phyloP scores from a whole-genome alignment of 2,797 vertebrate species.

The Carduelis carduelis region DNA sequence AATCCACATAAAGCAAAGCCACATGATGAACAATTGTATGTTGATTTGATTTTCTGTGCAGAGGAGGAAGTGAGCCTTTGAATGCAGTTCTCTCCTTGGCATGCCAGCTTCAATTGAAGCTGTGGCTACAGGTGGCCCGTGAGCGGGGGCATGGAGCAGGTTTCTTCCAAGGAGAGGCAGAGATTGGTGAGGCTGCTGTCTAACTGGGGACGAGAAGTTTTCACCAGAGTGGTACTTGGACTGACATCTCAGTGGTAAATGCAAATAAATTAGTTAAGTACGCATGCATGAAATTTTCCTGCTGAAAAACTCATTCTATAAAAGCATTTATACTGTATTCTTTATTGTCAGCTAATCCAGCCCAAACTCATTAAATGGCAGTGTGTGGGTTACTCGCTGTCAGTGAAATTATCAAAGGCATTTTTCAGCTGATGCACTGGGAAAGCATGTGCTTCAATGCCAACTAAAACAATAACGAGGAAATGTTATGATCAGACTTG shows the following conservation, averaged over 20 bases:
- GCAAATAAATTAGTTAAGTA: slow-evolving; percentile 50
- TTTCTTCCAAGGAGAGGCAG: not conserved
- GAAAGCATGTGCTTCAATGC: slow-evolving; percentile 77
- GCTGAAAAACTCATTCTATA: slow-evolving; percentile 69
- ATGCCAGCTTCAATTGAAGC: not conserved
- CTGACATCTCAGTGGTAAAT: not conserved
- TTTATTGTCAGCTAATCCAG: slow-evolving; percentile 79
- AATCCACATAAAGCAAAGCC: slow-evolving; percentile 73
- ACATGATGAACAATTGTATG: slow-evolving; percentile 68
- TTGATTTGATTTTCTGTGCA: slow-evolving; percentile 62
- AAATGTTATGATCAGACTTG: slow-evolving; percentile 80
- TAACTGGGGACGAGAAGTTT: not conserved
- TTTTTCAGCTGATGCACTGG: slow-evolving; percentile 74
- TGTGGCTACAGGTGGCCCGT: not conserved
- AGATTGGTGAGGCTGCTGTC: not conserved
- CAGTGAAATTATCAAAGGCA: slow-evolving; percentile 80
- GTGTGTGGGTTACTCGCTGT: slow-evolving; percentile 77
- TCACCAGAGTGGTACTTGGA: not conserved
- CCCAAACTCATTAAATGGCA: slow-evolving; percentile 78
- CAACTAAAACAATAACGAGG: slow-evolving; percentile 80
- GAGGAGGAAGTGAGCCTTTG: slow-evolving; percentile 52
- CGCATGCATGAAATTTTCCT: slow-evolving; percentile 1
- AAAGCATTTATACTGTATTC: slow-evolving; percentile 75
- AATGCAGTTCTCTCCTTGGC: slow-evolving; percentile 19
- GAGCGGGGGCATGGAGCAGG: not conserved